phyloP scores from a whole-genome alignment of 1,140 invertebrate genomes.

The Solenopsis invicta region DNA sequence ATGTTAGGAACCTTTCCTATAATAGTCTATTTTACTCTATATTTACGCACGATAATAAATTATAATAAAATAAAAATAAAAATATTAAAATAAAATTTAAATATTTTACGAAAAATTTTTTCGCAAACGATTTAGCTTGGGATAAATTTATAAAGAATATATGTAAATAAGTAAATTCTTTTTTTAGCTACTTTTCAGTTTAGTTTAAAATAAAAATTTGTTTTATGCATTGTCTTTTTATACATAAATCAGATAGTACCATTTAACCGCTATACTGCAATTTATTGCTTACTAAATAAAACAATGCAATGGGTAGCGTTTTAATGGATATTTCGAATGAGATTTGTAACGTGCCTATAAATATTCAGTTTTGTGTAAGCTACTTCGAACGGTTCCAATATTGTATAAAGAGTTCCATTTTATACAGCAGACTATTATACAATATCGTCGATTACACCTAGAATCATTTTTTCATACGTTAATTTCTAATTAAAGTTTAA shows the following conservation, averaged over 20 bases:
- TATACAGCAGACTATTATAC: background rate
- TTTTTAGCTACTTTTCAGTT: background rate
- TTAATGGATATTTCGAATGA: constrained; percentile 46
- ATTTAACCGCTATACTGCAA: constrained; percentile 11
- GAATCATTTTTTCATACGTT: background rate
- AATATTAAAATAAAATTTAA: background rate
- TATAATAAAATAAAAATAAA: background rate
- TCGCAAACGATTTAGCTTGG: background rate
- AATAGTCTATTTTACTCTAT: too few relatives aligned
- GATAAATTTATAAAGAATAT: background rate
- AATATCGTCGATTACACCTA: background rate
- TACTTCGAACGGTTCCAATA: constrained; percentile 31
- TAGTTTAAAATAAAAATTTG: background rate
- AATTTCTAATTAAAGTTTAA: constrained; percentile 13
- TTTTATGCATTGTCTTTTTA: background rate
- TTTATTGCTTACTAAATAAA: constrained; percentile 12
- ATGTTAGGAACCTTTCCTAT: too few relatives aligned
- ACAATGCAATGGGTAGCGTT: constrained; percentile 12
- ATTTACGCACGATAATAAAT: too few relatives aligned
- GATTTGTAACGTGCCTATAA: constrained; percentile 57
- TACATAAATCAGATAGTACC: constrained; percentile 11
- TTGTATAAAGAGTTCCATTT: constrained; percentile 27
- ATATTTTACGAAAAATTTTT: too few relatives aligned
- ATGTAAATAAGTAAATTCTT: background rate
- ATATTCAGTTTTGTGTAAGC: constrained; percentile 58